A percentile compares a stretch with the other conserved stretches of the same genome.
Conservation (phyloP, 2,888 invertebrate genomes). For the Blomia tropicalis region DNA sequence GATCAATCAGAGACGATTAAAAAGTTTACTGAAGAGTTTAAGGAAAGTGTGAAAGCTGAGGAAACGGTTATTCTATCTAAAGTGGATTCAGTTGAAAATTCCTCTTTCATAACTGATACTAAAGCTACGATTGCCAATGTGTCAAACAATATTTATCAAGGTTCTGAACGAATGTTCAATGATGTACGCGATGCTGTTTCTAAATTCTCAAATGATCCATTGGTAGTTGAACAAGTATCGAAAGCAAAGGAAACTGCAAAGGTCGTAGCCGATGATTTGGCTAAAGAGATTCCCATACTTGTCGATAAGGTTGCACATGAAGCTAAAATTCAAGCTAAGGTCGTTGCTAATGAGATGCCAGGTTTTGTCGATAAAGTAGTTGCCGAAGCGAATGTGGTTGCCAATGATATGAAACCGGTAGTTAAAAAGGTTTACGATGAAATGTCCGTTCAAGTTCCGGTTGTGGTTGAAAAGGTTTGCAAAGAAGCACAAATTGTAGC, state of each 20-base stretch:
- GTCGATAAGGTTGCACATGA: neutral
- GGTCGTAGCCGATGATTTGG: too few species aligned
- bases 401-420: neutral
- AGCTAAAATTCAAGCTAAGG: neutral
- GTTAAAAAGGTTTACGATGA: neutral
- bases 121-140: neutral
- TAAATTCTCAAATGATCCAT: neutral
- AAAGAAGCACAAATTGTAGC: neutral
- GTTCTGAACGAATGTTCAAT: neutral
- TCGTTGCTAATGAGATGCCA: neutral
- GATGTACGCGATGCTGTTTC: neutral
- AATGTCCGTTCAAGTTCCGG: neutral
- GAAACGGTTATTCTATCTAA: neutral
- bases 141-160: neutral
- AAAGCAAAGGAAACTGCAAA: neutral
- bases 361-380: neutral
- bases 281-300: neutral
- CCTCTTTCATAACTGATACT: too few species aligned
- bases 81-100: neutral
- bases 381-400: neutral
- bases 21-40: neutral
- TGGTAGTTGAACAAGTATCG: neutral
- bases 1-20: neutral
- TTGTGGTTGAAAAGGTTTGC: neutral
- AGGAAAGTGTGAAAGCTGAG: neutral